A percentile compares a stretch with the other conserved stretches of the same genome.
These are phyloP conservation scores for Hypercompe scribonia DNA, from an alignment of 2,888 invertebrate genomes.

Conservation along the genomic window DNA sequence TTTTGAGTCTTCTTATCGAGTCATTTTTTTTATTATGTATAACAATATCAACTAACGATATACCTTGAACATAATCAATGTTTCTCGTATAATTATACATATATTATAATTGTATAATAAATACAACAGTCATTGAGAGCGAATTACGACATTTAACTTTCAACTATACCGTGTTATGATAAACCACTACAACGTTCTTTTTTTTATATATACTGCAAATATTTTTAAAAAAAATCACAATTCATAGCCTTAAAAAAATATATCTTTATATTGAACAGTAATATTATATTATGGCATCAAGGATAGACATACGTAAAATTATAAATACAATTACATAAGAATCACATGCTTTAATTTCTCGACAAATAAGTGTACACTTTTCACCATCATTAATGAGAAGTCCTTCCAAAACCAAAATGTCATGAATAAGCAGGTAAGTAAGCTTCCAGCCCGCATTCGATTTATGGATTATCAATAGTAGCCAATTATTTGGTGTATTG, in stretches of 20 bases:
- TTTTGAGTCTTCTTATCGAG: background rate
- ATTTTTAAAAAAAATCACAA: background rate
- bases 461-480: background rate
- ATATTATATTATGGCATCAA: constrained; percentile 1
- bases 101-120: background rate
- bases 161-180: background rate
- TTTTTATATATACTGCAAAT: background rate
- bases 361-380: background rate
- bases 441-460: background rate
- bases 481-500: background rate
- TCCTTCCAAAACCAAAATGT: background rate
- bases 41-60: background rate
- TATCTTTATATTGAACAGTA: background rate
- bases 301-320: background rate
- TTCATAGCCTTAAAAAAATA: background rate
- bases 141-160: background rate
- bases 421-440: background rate
- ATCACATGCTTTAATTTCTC: background rate
- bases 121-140: background rate
- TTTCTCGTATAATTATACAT: background rate
- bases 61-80: too few species aligned
- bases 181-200: background rate
- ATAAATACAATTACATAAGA: background rate
- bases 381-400: background rate
- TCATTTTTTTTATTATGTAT: background rate